A percentile compares a stretch with the other conserved stretches of the same genome.
phyloP scores from a whole-genome alignment of 2,797 vertebrate genomes.

The Hydrophis major region DNA sequence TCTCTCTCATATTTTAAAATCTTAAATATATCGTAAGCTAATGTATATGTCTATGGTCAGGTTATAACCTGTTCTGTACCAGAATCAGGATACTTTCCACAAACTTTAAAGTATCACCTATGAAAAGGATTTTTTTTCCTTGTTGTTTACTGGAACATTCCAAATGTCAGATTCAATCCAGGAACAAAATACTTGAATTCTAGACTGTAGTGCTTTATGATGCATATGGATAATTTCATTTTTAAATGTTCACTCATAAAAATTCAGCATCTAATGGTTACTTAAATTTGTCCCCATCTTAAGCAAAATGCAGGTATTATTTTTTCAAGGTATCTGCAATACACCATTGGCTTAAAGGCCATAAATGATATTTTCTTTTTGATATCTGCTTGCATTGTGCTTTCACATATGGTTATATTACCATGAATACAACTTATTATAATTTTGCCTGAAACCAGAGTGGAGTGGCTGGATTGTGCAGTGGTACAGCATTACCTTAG shows the following conservation, averaged over 20 bases:
- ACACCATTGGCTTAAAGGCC: neutral
- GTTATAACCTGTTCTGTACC: conserved; percentile 13
- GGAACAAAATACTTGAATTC: neutral
- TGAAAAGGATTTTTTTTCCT: neutral
- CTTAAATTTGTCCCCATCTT: neutral
- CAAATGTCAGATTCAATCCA: neutral
- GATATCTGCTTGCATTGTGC: neutral
- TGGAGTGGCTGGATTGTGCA: neutral
- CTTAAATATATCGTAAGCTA: neutral
- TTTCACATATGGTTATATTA: neutral
- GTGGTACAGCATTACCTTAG: neutral
- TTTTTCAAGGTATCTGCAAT: neutral
- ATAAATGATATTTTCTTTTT: neutral
- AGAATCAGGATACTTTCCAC: neutral
- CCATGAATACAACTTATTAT: neutral
- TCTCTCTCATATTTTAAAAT: conserved; percentile 35
- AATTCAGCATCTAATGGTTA: neutral
- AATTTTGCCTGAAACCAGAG: neutral
- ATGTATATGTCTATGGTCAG: conserved; percentile 17
- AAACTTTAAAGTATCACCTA: neutral
- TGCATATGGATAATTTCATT: neutral
- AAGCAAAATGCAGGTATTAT: neutral
- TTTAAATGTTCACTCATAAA: neutral
- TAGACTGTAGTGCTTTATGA: neutral
- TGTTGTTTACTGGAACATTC: neutral